Base-by-base conservation (phyloP, 2,797 vertebrate species). In the Australoheros facetus region DNA sequence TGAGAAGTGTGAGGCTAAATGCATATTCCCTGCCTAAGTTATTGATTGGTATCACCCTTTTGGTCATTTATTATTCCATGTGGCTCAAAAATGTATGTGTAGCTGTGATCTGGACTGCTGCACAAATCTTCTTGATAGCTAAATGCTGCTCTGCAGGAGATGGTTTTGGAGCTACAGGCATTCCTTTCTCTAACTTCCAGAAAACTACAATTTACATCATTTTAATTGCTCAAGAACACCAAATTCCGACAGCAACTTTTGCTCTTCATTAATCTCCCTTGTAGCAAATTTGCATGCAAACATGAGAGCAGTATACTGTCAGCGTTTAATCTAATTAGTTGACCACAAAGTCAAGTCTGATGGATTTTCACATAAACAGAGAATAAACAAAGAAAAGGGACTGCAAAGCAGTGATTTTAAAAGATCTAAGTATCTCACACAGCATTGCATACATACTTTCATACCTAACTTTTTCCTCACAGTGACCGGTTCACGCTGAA, bases 391-490 rank as follows among this genome's bases (percentile, higher is more conserved):
- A 42, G 4, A 57, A 3, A 55, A 12, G 56, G 23, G 5, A 70
- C 23, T 19, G 11, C 12, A 79, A 82, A 59, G 0, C 54, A 56
- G 55, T 81, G 7, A 37, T 75, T 2, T 23, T 1, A 39, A 82
- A 57, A 74, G 3, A 71, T 62, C 8, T 21, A 37, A 17, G 81
- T 51, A 73, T 83, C 58, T 56, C 62, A 69, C 6, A 56, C 12
- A 58, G 39, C 57, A 60, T 45, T 12, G 17, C 58, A 71, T 39
- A 55, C 16, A 5, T 28, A 85, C 75, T 81, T 88, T 72, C 16
- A 21, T n/a, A 9, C 71, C 73, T 69, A 87, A 88, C 87, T 86
- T 88, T 80, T 72, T 28, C 54, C 75, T 54, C 30, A 42, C 2
- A 48, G 56, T 66, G 69, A 60, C 57, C 62, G 51, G n/a, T 23